These are phyloP conservation scores for Phoeniculus purpureus DNA, from an alignment of 2,797 vertebrate genomes.

Conservation along the genomic window DNA sequence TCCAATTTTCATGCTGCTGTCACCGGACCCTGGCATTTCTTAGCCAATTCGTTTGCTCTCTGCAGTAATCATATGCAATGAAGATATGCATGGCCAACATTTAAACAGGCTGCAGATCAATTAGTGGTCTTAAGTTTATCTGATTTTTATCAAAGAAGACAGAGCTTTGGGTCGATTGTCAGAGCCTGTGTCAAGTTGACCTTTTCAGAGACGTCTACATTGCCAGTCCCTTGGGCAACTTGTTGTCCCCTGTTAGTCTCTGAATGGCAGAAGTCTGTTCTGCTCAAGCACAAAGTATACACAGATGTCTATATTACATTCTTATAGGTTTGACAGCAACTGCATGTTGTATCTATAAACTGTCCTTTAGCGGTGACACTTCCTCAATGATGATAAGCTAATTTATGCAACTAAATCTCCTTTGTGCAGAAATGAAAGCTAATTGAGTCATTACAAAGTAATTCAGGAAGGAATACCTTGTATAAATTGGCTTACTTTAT, in stretches of 20 bases:
- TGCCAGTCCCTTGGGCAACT: slow-evolving; percentile 89
- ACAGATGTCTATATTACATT: slow-evolving; percentile 99
- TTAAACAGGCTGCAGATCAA: slow-evolving; percentile 97
- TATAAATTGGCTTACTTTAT: slow-evolving; percentile 99
- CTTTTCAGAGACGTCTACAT: slow-evolving; percentile 98
- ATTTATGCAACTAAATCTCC: slow-evolving; percentile 99
- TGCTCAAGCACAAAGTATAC: slow-evolving; percentile 99
- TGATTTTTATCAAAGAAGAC: slow-evolving; percentile 99
- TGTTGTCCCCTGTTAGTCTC: slow-evolving; percentile 90
- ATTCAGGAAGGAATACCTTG: slow-evolving; percentile 97
- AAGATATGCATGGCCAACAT: slow-evolving; percentile 95
- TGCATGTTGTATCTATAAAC: slow-evolving; percentile 99
- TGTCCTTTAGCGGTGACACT: slow-evolving; percentile 99
- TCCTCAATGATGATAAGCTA: slow-evolving; percentile 98
- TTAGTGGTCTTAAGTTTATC: slow-evolving; percentile 99
- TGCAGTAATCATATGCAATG: slow-evolving; percentile 88
- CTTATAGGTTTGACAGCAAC: slow-evolving; percentile 93
- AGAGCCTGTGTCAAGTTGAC: slow-evolving; percentile 99
- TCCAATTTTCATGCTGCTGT: slow-evolving; percentile 77
- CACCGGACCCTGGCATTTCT: slow-evolving; percentile 80
- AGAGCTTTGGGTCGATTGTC: slow-evolving; percentile 97
- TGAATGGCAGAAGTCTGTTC: slow-evolving; percentile 99
- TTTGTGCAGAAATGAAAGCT: slow-evolving; percentile 99
- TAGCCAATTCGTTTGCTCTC: slow-evolving; percentile 81
- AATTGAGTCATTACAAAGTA: slow-evolving; percentile 99